Conservation (phyloP, 1,140 invertebrate genomes). For the Manduca sexta region DNA sequence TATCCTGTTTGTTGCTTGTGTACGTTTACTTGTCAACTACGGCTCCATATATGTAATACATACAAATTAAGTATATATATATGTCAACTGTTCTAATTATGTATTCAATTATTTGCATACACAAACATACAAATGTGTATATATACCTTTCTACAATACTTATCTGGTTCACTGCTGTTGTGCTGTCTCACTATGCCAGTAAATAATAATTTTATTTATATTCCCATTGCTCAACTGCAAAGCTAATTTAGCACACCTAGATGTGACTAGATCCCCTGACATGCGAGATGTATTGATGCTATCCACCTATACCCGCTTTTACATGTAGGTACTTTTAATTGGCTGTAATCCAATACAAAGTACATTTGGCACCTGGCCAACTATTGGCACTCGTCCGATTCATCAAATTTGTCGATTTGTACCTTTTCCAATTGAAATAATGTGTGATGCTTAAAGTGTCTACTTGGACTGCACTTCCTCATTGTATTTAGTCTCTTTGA, state of each 20-base stretch:
- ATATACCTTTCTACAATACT: no score
- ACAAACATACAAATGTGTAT: no score
- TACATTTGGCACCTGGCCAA: slow-evolving; percentile 58
- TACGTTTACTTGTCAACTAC: slow-evolving; percentile 16
- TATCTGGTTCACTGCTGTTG: background rate
- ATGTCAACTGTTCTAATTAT: no score
- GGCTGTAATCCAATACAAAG: slow-evolving; percentile 70
- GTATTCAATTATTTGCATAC: no score
- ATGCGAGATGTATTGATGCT: slow-evolving; percentile 54
- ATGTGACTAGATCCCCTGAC: slow-evolving; percentile 40
- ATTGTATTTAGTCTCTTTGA: slow-evolving; percentile 1
- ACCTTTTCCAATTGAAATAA: slow-evolving; percentile 59
- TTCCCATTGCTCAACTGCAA: slow-evolving; percentile 26
- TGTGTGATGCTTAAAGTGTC: slow-evolving; percentile 12
- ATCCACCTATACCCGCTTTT: slow-evolving; percentile 25
- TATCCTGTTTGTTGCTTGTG: slow-evolving; percentile 46
- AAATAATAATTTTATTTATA: slow-evolving; percentile 13
- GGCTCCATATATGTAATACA: no score
- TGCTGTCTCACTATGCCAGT: background rate
- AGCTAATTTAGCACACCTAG: slow-evolving; percentile 47
- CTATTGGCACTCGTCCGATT: slow-evolving; percentile 57
- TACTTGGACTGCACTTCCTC: slow-evolving; percentile 19
- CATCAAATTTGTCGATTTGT: slow-evolving; percentile 67
- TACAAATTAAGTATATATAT: no score
- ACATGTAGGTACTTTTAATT: slow-evolving; percentile 61